Base-by-base conservation (phyloP, 2,888 invertebrate genomes). In the Octodonta nipae region DNA sequence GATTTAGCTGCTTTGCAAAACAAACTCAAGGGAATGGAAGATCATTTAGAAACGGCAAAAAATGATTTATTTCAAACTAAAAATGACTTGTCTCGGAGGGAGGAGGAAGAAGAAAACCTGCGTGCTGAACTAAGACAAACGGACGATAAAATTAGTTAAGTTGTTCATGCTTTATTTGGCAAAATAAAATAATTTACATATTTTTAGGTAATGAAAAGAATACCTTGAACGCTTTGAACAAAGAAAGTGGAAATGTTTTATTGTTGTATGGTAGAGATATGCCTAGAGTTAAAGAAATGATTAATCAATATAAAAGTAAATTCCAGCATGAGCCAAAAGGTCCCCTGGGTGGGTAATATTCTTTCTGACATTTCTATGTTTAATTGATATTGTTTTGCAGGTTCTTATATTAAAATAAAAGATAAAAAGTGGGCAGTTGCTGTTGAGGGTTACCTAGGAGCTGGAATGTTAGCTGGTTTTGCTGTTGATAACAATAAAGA, bases 311-410 rank as follows among this genome's bases (percentile, higher is more conserved):
- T 38, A 60, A 54, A 2, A 60, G 61, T 32, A 63, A 65, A 43
- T 87, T 87, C 60, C 66, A 66, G 24, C 61, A 73, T 40, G 71
- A 75, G 53, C 91, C 91, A 0, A 64, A 71, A 14, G 91, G 91
- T 3, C 91, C 91, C 4, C 54, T 91, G 26, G 88, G 88, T n/a
- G n/a, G n/a, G n/a, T n/a, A n/a, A n/a, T n/a, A n/a, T n/a, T n/a
- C n/a, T n/a, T n/a, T n/a, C n/a, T n/a, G n/a, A n/a, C n/a, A n/a
- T n/a, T n/a, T n/a, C n/a, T n/a, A n/a, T n/a, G n/a, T n/a, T n/a
- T n/a, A n/a, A n/a, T n/a, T n/a, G n/a, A n/a, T n/a, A n/a, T n/a
- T n/a, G n/a, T n/a, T n/a, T n/a, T n/a, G n/a, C n/a, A n/a, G n/a
- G n/a, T 13, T 63, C 71, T 1, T 75, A 73, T 47, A 64, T 87